A percentile compares a stretch with the other conserved stretches of the same genome.
Evolutionary conservation across 1,140 invertebrate species (phyloP).

Genomic region (Zaprionus ghesquierei): DNA sequence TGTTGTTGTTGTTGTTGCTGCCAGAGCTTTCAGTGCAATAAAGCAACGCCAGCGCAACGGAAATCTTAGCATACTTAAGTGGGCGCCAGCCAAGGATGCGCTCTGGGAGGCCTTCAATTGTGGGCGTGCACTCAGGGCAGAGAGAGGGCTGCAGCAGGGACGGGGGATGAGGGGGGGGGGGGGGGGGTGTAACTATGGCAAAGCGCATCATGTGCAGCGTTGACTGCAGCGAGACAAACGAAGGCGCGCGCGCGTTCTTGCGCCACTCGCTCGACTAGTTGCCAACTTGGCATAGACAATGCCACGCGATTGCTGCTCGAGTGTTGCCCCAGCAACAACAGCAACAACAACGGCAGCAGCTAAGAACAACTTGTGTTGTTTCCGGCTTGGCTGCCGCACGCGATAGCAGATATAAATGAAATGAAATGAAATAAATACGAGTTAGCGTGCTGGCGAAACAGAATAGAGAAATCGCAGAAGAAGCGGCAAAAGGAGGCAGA

Average conservation of each 20-base stretch:
- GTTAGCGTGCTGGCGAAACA: constrained; percentile 22
- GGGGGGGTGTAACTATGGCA: neutral
- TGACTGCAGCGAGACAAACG: constrained; percentile 26
- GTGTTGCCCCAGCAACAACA: constrained; percentile 24
- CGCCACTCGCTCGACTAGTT: constrained; percentile 31
- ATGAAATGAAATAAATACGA: constrained; percentile 63
- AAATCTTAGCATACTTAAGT: constrained; percentile 74
- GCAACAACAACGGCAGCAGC: neutral
- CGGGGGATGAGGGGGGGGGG: neutral
- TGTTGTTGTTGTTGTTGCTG: constrained; percentile 15
- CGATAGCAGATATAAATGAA: constrained; percentile 39
- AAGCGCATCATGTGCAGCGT: constrained; percentile 34
- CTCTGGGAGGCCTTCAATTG: constrained; percentile 16
- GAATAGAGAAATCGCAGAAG: neutral
- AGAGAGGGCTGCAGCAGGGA: neutral
- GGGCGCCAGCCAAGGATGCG: constrained; percentile 47
- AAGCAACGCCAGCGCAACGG: constrained; percentile 55
- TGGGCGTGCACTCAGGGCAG: neutral
- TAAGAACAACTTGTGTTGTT: constrained; percentile 9
- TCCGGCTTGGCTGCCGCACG: constrained; percentile 39
- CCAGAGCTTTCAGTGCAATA: constrained; percentile 43
- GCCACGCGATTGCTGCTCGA: constrained; percentile 28
- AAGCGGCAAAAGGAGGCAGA: neutral
- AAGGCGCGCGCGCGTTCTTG: constrained; percentile 17
- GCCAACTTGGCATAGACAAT: constrained; percentile 47